A percentile compares a stretch with the other conserved stretches of the same genome.
Evolutionary conservation across 2,113 vertebrate genomes (phyloP).

Genomic region (Podarcis muralis): DNA sequence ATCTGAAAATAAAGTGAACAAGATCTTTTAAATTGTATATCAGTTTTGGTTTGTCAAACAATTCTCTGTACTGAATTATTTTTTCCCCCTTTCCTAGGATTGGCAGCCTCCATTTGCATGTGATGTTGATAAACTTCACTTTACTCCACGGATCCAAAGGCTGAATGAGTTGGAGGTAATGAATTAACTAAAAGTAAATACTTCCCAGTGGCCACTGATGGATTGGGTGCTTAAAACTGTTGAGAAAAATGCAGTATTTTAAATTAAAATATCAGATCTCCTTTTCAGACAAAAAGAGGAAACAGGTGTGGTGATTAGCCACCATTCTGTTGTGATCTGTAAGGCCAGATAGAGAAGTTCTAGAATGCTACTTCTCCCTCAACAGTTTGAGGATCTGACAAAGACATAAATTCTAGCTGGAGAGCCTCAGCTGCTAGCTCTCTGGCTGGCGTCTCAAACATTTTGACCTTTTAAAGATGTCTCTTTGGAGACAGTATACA

Average conservation of each 20-base stretch:
- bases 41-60: background rate
- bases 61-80: constrained; percentile 14
- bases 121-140: constrained; percentile 96
- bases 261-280: background rate
- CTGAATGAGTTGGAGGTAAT: constrained; percentile 96
- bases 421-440: background rate
- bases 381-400: background rate
- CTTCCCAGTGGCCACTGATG: background rate
- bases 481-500: background rate
- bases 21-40: background rate
- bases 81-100: constrained; percentile 75
- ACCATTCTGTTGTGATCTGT: background rate
- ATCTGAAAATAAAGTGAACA: fast-evolving
- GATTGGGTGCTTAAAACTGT: background rate
- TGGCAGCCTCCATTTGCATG: constrained; percentile 99
- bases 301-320: background rate
- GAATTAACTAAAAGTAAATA: background rate
- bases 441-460: background rate
- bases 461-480: background rate
- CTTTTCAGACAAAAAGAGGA: background rate
- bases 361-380: background rate
- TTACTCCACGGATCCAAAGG: constrained; percentile 96
- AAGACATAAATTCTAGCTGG: background rate
- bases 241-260: background rate
- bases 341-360: background rate